A percentile compares a stretch with the other conserved stretches of the same genome.
Evolutionary conservation across 2,888 invertebrate species (phyloP).

Genomic region (Oeneis ivallda): DNA sequence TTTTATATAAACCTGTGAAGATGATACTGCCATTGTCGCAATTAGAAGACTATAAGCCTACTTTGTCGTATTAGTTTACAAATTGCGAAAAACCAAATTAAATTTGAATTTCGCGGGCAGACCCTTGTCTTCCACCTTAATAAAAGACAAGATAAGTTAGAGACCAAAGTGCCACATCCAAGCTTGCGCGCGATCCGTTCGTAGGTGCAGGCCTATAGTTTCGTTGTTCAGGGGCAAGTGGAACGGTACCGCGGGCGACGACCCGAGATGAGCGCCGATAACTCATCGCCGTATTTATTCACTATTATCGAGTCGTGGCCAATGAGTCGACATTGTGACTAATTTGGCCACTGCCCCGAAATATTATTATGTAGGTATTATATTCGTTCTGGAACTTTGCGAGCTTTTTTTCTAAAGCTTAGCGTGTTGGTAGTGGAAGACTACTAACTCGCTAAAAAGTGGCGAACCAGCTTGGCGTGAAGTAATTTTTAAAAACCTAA

Average conservation of each 20-base stretch:
- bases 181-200: slow-evolving; percentile 38
- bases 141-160: too few species aligned
- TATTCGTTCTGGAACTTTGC: slow-evolving; percentile 18
- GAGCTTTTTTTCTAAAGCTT: not conserved
- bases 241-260: slow-evolving; percentile 80
- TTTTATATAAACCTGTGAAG: too few species aligned
- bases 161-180: slow-evolving; percentile 52
- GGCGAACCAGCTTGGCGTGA: too few species aligned
- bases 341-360: slow-evolving; percentile 31
- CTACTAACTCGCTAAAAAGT: too few species aligned
- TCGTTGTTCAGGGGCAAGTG: slow-evolving; percentile 76
- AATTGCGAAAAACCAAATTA: too few species aligned
- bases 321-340: slow-evolving; percentile 34
- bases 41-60: too few species aligned
- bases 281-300: slow-evolving; percentile 79
- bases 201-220: slow-evolving; percentile 52
- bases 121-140: too few species aligned
- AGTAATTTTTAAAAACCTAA: too few species aligned
- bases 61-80: too few species aligned
- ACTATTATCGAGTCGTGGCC: slow-evolving; percentile 68
- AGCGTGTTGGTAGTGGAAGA: too few species aligned
- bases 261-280: slow-evolving; percentile 77
- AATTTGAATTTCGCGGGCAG: too few species aligned
- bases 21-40: too few species aligned
- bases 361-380: slow-evolving; percentile 16